Evolutionary conservation across 2,113 vertebrate genomes (phyloP), one percentile per base, ranked within the genome.

Genomic region (Spea bombifrons): DNA sequence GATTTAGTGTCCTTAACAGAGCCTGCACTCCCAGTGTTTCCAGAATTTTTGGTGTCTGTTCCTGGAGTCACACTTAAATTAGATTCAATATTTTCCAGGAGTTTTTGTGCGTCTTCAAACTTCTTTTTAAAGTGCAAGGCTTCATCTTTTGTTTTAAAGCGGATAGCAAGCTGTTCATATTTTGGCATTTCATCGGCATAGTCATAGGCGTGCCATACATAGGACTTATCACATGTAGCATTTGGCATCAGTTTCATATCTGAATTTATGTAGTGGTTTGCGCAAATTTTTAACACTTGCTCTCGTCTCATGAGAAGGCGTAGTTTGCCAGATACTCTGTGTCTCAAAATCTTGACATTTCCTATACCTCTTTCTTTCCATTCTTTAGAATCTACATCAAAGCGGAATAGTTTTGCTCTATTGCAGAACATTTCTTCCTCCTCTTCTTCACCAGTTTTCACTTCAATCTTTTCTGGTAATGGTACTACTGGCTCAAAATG

Each of bases 401-500:
- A 99, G 61, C 97, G 91, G 17, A 92, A 99, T 2, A 99, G 89
- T 77, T 98, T 99, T 69, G 95, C 96, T 80, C 97, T 92, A 80
- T 96, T 98, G 82, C 95, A 99, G 82, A 96, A 99, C 83, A 97
- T 93, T 81, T 97, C 95, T 84, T 98, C 96, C 79, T 99, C 97
- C 67, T 99, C 97, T 88, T 99, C 97, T 67, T 99, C 97, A 12
- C 97, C 97, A 0, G 97, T 99, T 90, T 96, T 99, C 7, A 98
- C 94, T 86, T 98, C 96, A 67, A 99, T 93, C 84, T 99, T 99
- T 82, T 98, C 97, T 80, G 97, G 97, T 48, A 98, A 94, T 13
- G 96, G 97, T 7, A 99, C 96, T 55, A 99, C 97, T 47, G 97
- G 97, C 84, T 99, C 97, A 92, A 99, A 99, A 81, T 99, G 97